Base-by-base conservation (phyloP, 2,113 vertebrate species). In the human region DNA sequence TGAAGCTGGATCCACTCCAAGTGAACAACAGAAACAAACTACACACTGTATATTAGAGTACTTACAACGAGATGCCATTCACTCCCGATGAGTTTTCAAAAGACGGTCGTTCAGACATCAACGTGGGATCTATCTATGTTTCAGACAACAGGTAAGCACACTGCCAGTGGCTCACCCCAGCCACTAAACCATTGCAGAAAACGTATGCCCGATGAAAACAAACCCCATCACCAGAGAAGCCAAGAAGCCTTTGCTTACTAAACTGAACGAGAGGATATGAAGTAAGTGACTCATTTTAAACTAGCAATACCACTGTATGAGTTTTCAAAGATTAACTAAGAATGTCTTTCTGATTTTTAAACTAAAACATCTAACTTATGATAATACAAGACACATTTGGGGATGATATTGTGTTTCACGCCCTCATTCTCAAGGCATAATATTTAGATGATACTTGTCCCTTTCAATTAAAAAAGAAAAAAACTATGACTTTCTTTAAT, bases 401-500 rank as follows among this genome's bases (percentile, higher is more conserved):
- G 89, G 97, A 97, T 98, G 98, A 92, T 93, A 93, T 89, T 98
- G 96, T 96, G 97, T 98, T 98, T 98, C 96, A 95, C 93, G 93
- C 96, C 97, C 97, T 95, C 98, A 97, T 98, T 98, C 98, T 98
- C 97, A 98, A 98, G 98, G 98, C 98, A 98, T 98, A 98, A 95
- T 98, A 85, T 97, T 98, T 98, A 98, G 97, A 98, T 25, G 79
- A 98, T 96, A 97, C 90, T 97, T 98, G 98, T 97, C 98, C 97
- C 96, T 98, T 98, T 98, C 55, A 23, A 88, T 98, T 92, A 93
- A 95, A 95, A 98, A 98, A 98, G 55, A 72, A 97, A 94, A 96
- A 97, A 92, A 50, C 92, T 68, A 89, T 94, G 90, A 96, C 97
- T 94, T 98, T 95, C 97, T 98, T 95, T 97, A 97, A 97, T 98